Evolutionary conservation across 1,140 invertebrate genomes (phyloP).

Genomic region (Ceratitis capitata): DNA sequence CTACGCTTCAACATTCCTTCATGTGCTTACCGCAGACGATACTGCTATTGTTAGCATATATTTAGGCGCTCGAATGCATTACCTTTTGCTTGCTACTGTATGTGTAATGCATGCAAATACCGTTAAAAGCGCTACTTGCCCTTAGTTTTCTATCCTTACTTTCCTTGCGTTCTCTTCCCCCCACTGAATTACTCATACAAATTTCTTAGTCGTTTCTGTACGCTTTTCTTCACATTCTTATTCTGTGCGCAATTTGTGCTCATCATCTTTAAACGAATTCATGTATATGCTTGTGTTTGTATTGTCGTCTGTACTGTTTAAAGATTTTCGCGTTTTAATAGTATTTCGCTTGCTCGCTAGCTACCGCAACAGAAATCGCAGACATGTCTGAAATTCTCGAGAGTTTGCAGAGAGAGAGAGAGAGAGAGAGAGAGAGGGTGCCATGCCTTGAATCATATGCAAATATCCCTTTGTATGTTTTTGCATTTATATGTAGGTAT

Average conservation of each 20-base stretch:
- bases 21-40: background rate
- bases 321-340: background rate
- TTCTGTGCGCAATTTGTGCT: background rate
- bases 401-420: background rate
- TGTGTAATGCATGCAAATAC: background rate
- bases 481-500: too few species aligned
- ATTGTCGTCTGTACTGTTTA: background rate
- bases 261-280: too few species aligned
- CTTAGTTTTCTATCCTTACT: background rate
- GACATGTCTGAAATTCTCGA: slow-evolving; percentile 13
- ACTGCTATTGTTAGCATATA: slow-evolving; percentile 14
- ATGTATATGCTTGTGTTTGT: too few species aligned
- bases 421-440: slow-evolving; percentile 15
- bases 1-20: background rate
- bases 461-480: too few species aligned
- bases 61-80: slow-evolving; percentile 12
- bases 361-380: background rate
- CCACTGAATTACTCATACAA: background rate
- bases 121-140: background rate
- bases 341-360: background rate
- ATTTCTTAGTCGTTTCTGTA: too few species aligned
- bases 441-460: background rate
- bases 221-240: background rate
- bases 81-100: background rate
- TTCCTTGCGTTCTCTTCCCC: background rate